Evolutionary conservation across 2,888 invertebrate species (phyloP), one percentile per base, ranked within the genome.

Genomic region (Drosophila nr. fundita): DNA sequence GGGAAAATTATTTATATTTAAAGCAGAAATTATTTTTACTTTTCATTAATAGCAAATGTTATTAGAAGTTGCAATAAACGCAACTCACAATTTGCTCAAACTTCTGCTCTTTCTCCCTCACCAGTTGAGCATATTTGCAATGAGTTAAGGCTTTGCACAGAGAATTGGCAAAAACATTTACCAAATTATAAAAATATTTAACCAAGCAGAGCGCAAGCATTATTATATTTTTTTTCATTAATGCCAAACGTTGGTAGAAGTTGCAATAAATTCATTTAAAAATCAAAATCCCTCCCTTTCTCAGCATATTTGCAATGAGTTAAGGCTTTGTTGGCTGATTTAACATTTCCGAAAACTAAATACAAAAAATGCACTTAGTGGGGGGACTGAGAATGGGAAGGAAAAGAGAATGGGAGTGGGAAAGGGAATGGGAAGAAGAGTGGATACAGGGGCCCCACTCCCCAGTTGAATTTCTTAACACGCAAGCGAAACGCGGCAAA

Each of bases 381-480:
- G 15, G 34, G 45, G 34, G 5, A 10, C 18, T 24, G 24, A 34
- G 45, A 50, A 49, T 32, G 54, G 40, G 18, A 42, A 36, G 21
- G 52, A 27, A 36, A 50, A 36, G 29, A 29, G 27, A 30, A 52
- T 60, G 34, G 40, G n/a, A 50, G 45, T 63, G 58, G 36, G 54
- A 78, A 49, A 36, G 32, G 21, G 21, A 30, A 52, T 63, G 58
- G 36, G 58, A 78, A 55, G 49, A 11, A 36, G 63, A 59, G 54
- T 54, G 65, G 67, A 42, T 61, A 59, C 45, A 36, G 24, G 40
- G 36, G 55, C 52, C 29, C 42, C 75, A 87, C 87, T 85, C 82
- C 87, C 73, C 82, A 83, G 65, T 75, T 62, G 79, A 68, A 67
- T 89, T 72, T 60, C 78, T 54, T 55, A 67, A 73, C 90, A 89